Base-by-base conservation (phyloP, 2,797 vertebrate genomes). In the Microtus agrestis region DNA sequence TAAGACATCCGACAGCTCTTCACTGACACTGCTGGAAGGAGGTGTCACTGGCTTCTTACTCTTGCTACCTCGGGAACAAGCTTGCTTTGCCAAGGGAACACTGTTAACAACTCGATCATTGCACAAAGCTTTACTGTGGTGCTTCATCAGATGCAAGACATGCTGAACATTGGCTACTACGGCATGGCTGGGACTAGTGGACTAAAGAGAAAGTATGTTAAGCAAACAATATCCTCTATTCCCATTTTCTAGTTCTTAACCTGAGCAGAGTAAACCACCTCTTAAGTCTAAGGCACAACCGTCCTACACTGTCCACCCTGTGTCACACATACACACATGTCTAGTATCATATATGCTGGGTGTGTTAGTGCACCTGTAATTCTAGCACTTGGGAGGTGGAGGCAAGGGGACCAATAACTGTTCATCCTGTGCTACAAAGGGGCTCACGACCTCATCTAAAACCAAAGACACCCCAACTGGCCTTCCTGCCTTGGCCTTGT, bases 91-190 rank as follows among this genome's bases (percentile, higher is more conserved):
- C 80, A 98, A 67, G 0, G 98, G 97, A 56, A 97, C 78, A 37
- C 97, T 98, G 1, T 98, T 99, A 29, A 99, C 98, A 71, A 99
- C 99, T 0, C 96, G 98, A 15, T 98, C 98, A 79, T 99, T 99
- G 98, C 99, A 99, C 88, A 99, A 97, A 89, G 98, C 99, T 63
- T 99, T 99, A 0, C 99, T 99, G 98, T 99, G 99, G n/a, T 99
- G 99, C 95, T 99, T 99, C 98, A 99, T 99, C 8, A 99, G 99
- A 96, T 99, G 99, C 43, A 99, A 97, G 78, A 99, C 99, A 0
- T 99, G 99, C 96, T 99, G 99, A 85, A 99, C 99, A 0, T 99
- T 99, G 91, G 99, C 99, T 34, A 99, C 98, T 71, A 99, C 99
- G 0, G 99, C 99, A 97, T 99, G 99, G 97, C 99, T 99, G 85